Conservation (phyloP, 2,113 vertebrate species). For the Tenebrosternarchus preto region DNA sequence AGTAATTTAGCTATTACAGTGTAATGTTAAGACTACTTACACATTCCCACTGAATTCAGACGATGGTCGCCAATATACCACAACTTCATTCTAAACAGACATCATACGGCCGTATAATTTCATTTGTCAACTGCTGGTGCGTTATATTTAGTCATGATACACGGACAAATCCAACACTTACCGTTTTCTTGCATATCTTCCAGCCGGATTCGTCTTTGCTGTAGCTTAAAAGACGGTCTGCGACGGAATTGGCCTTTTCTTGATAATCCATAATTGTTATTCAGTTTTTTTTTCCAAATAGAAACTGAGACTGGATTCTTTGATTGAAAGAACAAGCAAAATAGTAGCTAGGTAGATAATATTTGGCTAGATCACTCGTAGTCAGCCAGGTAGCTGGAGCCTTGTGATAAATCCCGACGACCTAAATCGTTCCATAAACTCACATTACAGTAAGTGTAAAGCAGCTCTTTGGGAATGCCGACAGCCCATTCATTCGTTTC, state of each 20-base stretch:
- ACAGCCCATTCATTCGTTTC: slow-evolving; percentile 45
- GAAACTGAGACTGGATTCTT: neutral
- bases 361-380: neutral
- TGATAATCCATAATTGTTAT: slow-evolving; percentile 72
- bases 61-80: slow-evolving; percentile 89
- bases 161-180: slow-evolving; percentile 61
- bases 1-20: neutral
- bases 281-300: too few species aligned
- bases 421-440: neutral
- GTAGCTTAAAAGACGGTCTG: slow-evolving; percentile 76
- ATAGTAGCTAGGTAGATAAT: neutral
- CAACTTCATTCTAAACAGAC: slow-evolving; percentile 78
- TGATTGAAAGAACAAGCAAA: neutral
- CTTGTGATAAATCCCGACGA: too few species aligned
- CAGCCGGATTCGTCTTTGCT: slow-evolving; percentile 80
- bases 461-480: neutral
- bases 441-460: neutral
- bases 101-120: slow-evolving; percentile 33
- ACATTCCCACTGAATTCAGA: slow-evolving; percentile 87
- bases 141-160: neutral
- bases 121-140: neutral
- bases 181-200: slow-evolving; percentile 80
- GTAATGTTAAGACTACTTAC: slow-evolving; percentile 74
- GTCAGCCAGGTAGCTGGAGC: too few species aligned
- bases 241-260: slow-evolving; percentile 68